These are phyloP conservation scores for Cranoglanis bouderius DNA, from an alignment of 2,113 vertebrate genomes.

Conservation along the genomic window DNA sequence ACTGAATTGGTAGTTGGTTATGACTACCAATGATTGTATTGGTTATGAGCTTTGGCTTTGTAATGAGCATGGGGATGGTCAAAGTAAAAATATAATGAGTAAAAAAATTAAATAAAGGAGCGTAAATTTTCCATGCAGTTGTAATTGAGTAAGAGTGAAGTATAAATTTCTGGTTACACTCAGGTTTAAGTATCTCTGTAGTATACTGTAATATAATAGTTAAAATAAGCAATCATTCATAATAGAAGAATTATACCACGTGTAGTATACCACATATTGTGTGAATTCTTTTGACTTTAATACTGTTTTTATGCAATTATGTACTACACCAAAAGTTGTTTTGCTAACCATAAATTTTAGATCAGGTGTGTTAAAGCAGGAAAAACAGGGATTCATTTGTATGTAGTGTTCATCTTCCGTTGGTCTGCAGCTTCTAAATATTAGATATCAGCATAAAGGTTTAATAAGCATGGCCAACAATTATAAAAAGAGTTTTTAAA, in stretches of 20 bases:
- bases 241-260: background rate
- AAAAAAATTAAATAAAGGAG: too few relatives aligned
- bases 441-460: background rate
- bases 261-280: background rate
- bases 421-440: background rate
- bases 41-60: background rate
- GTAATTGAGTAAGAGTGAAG: too few relatives aligned
- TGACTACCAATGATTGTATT: too few relatives aligned
- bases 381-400: background rate
- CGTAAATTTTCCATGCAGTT: too few relatives aligned
- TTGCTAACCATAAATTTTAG: background rate
- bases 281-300: background rate
- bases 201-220: background rate
- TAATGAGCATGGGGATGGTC: too few relatives aligned
- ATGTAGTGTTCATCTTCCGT: background rate
- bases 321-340: background rate
- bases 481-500: background rate
- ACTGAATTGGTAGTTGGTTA: too few relatives aligned
- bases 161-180: too few relatives aligned
- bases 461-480: background rate
- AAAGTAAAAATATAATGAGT: too few relatives aligned
- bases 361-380: background rate
- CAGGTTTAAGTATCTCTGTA: background rate
- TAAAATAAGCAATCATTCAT: background rate
- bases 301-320: background rate